These are phyloP conservation scores for Corydoras maculifer DNA, from an alignment of 2,113 vertebrate species.

Conservation along the genomic window DNA sequence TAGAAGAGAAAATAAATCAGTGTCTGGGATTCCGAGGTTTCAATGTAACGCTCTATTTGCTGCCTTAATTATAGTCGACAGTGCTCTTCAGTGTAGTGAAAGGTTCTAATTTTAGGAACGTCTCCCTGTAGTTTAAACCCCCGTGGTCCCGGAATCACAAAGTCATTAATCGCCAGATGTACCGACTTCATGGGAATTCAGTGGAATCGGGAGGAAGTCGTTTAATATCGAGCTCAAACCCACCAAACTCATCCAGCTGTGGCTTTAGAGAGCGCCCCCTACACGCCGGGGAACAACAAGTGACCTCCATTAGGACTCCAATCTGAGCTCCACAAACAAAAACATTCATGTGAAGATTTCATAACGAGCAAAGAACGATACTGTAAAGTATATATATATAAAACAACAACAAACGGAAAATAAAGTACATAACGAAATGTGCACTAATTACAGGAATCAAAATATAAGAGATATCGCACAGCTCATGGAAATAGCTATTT, in stretches of 20 bases:
- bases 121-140: constrained; percentile 39
- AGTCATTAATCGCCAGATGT: constrained; percentile 20
- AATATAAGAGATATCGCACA: constrained; percentile 5
- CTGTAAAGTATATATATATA: too few species aligned
- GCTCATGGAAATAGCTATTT: neutral
- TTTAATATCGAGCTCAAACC: neutral
- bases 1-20: neutral
- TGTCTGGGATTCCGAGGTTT: neutral
- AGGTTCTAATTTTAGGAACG: constrained; percentile 42
- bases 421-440: neutral
- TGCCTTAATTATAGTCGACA: constrained; percentile 58
- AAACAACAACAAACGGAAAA: neutral
- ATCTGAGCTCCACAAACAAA: too few species aligned
- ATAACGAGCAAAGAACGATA: too few species aligned
- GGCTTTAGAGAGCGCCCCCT: too few species aligned
- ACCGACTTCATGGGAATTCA: neutral
- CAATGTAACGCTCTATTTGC: neutral
- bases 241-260: neutral
- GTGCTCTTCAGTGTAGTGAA: constrained; percentile 45
- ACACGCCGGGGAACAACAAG: too few species aligned
- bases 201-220: neutral
- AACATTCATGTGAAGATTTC: too few species aligned
- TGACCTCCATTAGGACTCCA: too few species aligned
- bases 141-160: constrained; percentile 21
- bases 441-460: neutral